Evolutionary conservation across 2,113 vertebrate species (phyloP).

Genomic region (Corapipo altera): DNA sequence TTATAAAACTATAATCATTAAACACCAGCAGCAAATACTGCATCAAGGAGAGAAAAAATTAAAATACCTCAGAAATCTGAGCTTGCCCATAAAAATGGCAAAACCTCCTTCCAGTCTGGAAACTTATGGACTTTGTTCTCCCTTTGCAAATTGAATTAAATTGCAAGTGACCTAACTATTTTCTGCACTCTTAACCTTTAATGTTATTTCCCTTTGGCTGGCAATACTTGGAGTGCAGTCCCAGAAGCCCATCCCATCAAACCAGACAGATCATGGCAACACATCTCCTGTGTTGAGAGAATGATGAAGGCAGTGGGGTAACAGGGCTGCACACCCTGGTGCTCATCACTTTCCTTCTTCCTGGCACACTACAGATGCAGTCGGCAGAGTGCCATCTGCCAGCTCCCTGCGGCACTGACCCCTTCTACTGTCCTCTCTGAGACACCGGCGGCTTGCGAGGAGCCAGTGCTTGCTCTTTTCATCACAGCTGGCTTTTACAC

Average conservation of each 20-base stretch:
- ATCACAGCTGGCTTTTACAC: neutral
- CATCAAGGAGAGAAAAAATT: neutral
- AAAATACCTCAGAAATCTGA: neutral
- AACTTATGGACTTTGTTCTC: neutral
- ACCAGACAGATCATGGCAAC: neutral
- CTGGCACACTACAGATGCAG: neutral
- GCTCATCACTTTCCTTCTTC: neutral
- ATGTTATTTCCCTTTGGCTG: neutral
- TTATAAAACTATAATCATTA: neutral
- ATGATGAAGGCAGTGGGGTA: neutral
- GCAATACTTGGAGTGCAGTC: neutral
- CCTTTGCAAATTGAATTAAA: neutral
- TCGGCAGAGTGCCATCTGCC: neutral
- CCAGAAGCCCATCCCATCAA: neutral
- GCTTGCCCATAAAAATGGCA: neutral
- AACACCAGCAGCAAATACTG: neutral
- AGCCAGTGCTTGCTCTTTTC: neutral
- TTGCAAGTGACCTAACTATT: neutral
- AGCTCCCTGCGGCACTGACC: accelerated
- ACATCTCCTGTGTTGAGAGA: neutral
- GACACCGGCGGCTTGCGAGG: accelerated
- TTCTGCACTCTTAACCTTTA: neutral
- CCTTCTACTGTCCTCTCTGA: accelerated
- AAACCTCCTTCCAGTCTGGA: neutral
- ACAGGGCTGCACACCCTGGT: neutral